Conservation (phyloP, 2,797 vertebrate species). For the Remorina albescens region DNA sequence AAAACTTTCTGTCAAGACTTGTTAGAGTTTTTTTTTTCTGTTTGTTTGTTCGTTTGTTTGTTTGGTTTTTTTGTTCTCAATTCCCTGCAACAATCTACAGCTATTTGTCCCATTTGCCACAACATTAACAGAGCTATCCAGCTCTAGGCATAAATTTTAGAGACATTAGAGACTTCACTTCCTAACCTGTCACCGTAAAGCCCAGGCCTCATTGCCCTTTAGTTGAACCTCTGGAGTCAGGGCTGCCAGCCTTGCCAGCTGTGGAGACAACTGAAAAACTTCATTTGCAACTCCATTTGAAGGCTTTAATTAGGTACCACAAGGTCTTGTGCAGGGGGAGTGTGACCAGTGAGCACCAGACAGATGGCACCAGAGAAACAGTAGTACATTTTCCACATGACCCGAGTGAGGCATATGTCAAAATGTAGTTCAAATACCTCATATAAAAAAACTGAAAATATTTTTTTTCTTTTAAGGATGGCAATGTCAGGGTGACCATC, state of each 20-base stretch:
- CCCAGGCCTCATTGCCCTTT: slow-evolving; percentile 66
- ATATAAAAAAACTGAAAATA: slow-evolving; percentile 1
- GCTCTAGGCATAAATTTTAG: slow-evolving; percentile 18
- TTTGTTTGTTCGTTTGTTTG: background rate
- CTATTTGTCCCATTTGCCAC: background rate
- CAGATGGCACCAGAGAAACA: slow-evolving; percentile 69
- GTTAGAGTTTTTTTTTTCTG: background rate
- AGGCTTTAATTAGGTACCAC: slow-evolving; percentile 95
- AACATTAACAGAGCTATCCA: background rate
- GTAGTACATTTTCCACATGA: slow-evolving; percentile 41
- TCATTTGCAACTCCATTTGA: slow-evolving; percentile 92
- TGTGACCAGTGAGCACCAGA: slow-evolving; percentile 87
- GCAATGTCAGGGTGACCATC: background rate
- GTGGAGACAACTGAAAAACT: slow-evolving; percentile 89
- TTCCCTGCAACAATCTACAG: background rate
- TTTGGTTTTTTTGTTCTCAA: background rate
- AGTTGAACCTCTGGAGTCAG: slow-evolving; percentile 76
- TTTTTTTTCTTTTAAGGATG: background rate
- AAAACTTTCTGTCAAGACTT: background rate
- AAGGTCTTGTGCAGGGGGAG: slow-evolving; percentile 88
- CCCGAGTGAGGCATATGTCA: slow-evolving; percentile 34
- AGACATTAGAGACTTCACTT: slow-evolving; percentile 23
- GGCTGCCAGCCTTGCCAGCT: slow-evolving; percentile 87
- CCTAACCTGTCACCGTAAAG: slow-evolving; percentile 53
- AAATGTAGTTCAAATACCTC: slow-evolving; percentile 27